Evolutionary conservation across 2,888 invertebrate genomes (phyloP).

Genomic region (Hedychridium roseum): DNA sequence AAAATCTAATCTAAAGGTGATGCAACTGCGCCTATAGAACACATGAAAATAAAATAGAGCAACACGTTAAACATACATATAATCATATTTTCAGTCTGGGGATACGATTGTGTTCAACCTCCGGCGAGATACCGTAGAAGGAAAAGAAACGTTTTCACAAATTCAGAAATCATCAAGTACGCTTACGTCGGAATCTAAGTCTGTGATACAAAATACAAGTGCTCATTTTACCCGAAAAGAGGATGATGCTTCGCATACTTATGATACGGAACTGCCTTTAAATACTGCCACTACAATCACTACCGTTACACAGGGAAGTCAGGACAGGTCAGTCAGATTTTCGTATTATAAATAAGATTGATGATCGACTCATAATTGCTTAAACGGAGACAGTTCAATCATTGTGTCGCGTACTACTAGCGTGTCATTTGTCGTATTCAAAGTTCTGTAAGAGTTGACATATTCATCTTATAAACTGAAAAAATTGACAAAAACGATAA

Average conservation of each 20-base stretch:
- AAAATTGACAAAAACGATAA: too few relatives aligned
- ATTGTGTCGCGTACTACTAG: too few relatives aligned
- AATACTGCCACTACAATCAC: conserved; percentile 26
- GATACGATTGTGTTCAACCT: conserved; percentile 54
- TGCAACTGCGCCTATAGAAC: too few relatives aligned
- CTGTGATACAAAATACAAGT: conserved; percentile 36
- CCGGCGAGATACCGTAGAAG: conserved; percentile 50
- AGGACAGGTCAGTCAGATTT: conserved; percentile 33
- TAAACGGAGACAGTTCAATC: too few relatives aligned
- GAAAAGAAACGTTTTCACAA: conserved; percentile 50
- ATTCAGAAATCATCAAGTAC: conserved; percentile 53
- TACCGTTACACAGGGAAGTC: conserved; percentile 23
- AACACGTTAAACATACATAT: too few relatives aligned
- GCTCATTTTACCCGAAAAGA: conserved; percentile 24
- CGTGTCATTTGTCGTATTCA: too few relatives aligned
- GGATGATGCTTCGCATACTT: conserved; percentile 21
- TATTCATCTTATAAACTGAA: too few relatives aligned
- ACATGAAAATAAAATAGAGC: too few relatives aligned
- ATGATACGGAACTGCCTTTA: conserved; percentile 21
- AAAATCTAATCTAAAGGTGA: conserved; percentile 42
- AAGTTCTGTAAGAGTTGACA: conserved; percentile 25
- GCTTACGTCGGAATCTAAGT: conserved; percentile 43
- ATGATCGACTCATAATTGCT: too few relatives aligned
- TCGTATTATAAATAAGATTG: too few relatives aligned
- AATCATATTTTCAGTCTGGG: conserved; percentile 40